Conservation (phyloP, 37 sponge, comb jelly and placozoan species). For the Lycopodina hypogea region DNA sequence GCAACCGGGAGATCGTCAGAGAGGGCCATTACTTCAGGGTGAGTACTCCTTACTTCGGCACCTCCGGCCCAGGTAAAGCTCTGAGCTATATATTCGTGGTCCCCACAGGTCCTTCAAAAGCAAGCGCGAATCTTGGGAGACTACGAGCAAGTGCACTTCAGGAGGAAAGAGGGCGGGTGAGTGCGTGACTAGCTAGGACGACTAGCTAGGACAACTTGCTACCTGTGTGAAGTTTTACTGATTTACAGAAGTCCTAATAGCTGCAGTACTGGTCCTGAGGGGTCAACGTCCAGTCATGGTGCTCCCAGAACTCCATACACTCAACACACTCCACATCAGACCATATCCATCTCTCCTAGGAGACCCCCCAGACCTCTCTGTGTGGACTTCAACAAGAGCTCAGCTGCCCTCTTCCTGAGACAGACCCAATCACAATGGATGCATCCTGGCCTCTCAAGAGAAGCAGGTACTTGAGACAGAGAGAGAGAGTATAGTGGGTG, state of each 20-base stretch:
- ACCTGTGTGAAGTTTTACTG: background rate
- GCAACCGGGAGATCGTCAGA: no score
- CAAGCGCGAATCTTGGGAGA: constrained; percentile 37
- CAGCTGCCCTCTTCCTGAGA: constrained; percentile 45
- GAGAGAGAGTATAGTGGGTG: background rate
- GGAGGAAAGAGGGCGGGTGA: constrained; percentile 34
- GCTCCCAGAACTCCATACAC: no score
- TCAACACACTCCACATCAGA: background rate
- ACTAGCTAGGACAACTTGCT: no score
- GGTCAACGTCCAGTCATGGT: no score
- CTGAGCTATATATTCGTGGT: background rate
- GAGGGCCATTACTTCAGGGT: constrained; percentile 29
- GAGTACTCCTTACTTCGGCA: background rate
- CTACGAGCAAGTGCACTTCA: constrained; percentile 67
- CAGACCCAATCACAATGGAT: constrained; percentile 47
- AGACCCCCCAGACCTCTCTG: constrained; percentile 26
- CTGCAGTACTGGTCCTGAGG: no score
- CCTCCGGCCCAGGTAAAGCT: background rate
- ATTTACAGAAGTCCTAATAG: no score
- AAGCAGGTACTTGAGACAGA: no score
- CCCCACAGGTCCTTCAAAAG: constrained; percentile 27
- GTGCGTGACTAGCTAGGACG: no score
- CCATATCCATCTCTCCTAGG: constrained; percentile 16
- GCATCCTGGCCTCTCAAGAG: constrained; percentile 30
- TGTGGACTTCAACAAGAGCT: constrained; percentile 29